Evolutionary conservation across 2,797 vertebrate genomes (phyloP).

Genomic region (Schizopygopsis malacanthus): DNA sequence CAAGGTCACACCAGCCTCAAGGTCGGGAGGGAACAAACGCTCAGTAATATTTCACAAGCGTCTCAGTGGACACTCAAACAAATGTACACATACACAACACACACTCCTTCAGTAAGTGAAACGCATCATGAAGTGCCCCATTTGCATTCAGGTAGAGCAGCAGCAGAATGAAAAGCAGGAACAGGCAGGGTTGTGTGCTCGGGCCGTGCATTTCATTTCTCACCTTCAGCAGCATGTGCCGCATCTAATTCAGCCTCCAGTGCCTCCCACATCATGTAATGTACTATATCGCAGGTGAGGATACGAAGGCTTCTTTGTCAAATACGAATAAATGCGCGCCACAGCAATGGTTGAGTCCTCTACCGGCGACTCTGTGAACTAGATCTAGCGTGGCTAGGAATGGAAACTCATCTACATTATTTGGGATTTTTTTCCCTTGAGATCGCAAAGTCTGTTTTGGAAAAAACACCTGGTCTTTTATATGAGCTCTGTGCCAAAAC

Average conservation of each 20-base stretch:
- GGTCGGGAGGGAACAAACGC: slow-evolving; percentile 55
- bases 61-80: slow-evolving; percentile 37
- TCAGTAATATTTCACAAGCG: slow-evolving; percentile 56
- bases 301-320: slow-evolving; percentile 24
- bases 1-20: slow-evolving; percentile 66
- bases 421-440: slow-evolving; percentile 5
- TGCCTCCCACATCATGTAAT: slow-evolving; percentile 26
- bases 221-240: slow-evolving; percentile 29
- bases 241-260: slow-evolving; percentile 32
- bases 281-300: not conserved
- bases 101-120: slow-evolving; percentile 38
- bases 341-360: slow-evolving; percentile 16
- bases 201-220: slow-evolving; percentile 4
- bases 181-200: not conserved
- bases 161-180: slow-evolving; percentile 41
- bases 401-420: slow-evolving; percentile 10
- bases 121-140: slow-evolving; percentile 20
- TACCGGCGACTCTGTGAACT: slow-evolving; percentile 10
- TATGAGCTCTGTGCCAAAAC: not conserved
- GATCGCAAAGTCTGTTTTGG: not conserved
- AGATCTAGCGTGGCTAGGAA: not conserved
- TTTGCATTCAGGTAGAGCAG: slow-evolving; percentile 43
- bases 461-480: not conserved
- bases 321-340: slow-evolving; percentile 24
- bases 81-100: slow-evolving; percentile 34